These are phyloP conservation scores for Coptodon rendalli DNA, from an alignment of 2,113 vertebrate species.

Conservation along the genomic window DNA sequence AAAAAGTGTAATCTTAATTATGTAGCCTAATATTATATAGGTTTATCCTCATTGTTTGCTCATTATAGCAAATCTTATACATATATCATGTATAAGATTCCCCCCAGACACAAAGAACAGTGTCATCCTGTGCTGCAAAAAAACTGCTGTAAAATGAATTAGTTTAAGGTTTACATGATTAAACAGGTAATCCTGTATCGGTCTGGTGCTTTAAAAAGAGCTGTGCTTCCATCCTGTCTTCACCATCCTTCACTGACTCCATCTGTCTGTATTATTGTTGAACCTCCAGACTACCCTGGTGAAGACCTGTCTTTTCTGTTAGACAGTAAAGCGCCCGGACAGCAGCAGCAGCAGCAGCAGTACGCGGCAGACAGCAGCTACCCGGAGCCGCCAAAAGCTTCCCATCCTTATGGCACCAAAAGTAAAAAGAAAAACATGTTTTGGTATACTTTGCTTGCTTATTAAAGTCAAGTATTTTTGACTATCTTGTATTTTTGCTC, in stretches of 20 bases:
- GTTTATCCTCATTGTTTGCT: background rate
- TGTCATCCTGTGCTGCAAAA: background rate
- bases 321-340: conserved; percentile 65
- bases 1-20: background rate
- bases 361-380: conserved; percentile 48
- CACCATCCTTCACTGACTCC: background rate
- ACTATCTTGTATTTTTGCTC: background rate
- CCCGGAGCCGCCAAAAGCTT: conserved; percentile 48
- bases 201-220: background rate
- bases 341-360: conserved; percentile 46
- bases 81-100: background rate
- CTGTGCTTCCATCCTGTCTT: background rate
- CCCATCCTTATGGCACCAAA: conserved; percentile 51
- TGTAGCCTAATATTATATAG: background rate
- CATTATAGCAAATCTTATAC: background rate
- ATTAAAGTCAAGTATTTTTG: background rate
- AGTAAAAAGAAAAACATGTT: conserved; percentile 17
- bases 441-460: background rate
- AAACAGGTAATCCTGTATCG: background rate
- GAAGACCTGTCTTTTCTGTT: conserved; percentile 80
- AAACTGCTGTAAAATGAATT: background rate
- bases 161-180: background rate
- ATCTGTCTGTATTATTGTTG: conserved; percentile 38
- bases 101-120: background rate
- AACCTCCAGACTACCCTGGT: conserved; percentile 72